Conservation (phyloP, 1,140 invertebrate species). For the Ptiloglossa arizonensis region DNA sequence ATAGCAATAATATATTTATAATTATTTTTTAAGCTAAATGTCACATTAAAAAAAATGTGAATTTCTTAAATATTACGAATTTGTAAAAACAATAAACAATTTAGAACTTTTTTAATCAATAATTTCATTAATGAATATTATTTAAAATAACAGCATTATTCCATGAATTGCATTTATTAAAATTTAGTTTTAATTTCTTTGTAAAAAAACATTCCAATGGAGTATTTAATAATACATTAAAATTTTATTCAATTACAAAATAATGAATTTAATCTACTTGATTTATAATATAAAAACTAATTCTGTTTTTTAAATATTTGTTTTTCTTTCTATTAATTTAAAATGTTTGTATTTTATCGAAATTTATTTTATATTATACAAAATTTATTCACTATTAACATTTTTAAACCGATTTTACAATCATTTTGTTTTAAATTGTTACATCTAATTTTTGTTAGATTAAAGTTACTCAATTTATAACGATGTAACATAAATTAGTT, state of each 20-base stretch:
- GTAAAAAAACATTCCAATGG: neutral
- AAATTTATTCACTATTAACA: neutral
- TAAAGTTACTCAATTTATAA: too few relatives aligned
- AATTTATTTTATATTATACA: neutral
- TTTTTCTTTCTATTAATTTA: neutral
- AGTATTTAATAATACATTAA: neutral
- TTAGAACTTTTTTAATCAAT: neutral
- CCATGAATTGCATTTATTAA: neutral
- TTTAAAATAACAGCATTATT: neutral
- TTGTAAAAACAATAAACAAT: neutral
- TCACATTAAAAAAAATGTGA: neutral
- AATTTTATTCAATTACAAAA: neutral
- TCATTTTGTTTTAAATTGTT: neutral
- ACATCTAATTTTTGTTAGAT: too few relatives aligned
- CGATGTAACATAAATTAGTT: too few relatives aligned
- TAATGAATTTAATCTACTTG: neutral
- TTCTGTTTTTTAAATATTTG: neutral
- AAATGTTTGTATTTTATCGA: neutral
- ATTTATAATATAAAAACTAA: neutral
- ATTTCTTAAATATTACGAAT: neutral
- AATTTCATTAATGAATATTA: neutral
- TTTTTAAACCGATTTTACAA: neutral
- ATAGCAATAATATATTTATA: too few relatives aligned
- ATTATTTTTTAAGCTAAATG: neutral
- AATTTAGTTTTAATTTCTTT: neutral